A percentile compares a stretch with the other conserved stretches of the same genome.
Evolutionary conservation across 2,888 invertebrate species (phyloP).

Genomic region (Sesia bembeciformis): DNA sequence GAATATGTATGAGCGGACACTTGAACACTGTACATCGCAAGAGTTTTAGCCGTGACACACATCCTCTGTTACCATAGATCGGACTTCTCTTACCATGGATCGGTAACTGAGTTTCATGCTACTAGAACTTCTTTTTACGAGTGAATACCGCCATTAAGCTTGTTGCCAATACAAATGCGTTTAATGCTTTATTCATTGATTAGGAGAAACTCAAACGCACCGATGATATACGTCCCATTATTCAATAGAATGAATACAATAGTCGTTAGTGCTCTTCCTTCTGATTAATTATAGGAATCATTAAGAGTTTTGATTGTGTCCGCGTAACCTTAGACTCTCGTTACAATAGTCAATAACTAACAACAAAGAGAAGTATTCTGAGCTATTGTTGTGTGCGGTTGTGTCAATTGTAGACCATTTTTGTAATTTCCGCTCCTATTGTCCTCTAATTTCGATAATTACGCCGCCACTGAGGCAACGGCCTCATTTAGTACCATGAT

Average conservation of each 20-base stretch:
- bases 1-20: constrained; percentile 60
- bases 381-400: constrained; percentile 12
- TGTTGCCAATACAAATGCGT: neutral
- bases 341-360: constrained; percentile 7
- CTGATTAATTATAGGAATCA: constrained; percentile 1
- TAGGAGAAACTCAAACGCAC: neutral
- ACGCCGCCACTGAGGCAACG: constrained; percentile 26
- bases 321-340: constrained; percentile 16
- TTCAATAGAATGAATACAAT: constrained; percentile 20
- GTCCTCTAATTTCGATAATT: constrained; percentile 26
- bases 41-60: constrained; percentile 59
- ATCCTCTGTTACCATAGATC: constrained; percentile 19
- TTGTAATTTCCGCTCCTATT: constrained; percentile 30
- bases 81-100: neutral
- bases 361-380: constrained; percentile 5
- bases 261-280: constrained; percentile 12
- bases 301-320: constrained; percentile 15
- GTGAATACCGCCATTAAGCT: no score
- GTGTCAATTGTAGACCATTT: constrained; percentile 23
- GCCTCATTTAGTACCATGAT: constrained; percentile 22
- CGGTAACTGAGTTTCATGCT: no score
- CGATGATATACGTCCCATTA: neutral
- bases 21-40: constrained; percentile 41
- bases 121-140: no score
- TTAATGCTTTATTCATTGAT: neutral